Conservation (phyloP, 2,113 vertebrate species). For the Microtus montanus region DNA sequence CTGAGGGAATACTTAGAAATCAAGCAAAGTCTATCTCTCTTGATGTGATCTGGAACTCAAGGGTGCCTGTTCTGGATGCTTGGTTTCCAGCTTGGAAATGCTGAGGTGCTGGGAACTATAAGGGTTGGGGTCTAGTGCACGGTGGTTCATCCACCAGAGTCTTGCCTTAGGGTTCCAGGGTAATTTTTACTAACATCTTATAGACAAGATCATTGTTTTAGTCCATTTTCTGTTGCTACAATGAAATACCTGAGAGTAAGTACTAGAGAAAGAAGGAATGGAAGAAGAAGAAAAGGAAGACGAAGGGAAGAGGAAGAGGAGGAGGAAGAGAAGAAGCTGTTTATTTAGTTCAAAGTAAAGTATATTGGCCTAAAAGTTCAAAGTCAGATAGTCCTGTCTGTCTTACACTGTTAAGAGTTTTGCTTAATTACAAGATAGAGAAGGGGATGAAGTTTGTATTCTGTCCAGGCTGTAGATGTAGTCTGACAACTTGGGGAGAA, state of each 20-base stretch:
- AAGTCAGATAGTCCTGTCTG: background rate
- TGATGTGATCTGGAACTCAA: background rate
- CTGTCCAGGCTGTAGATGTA: background rate
- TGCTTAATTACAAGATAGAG: background rate
- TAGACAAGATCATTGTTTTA: background rate
- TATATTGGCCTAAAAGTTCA: background rate
- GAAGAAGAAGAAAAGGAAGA: background rate
- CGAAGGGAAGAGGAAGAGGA: background rate
- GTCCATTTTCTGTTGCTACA: background rate
- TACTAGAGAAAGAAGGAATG: background rate
- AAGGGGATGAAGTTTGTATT: background rate
- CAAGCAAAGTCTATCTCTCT: background rate
- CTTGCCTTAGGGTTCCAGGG: background rate
- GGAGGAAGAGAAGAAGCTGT: background rate
- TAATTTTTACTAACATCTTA: background rate
- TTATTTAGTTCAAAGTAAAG: conserved; percentile 2
- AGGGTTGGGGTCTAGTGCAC: background rate
- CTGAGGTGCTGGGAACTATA: background rate
- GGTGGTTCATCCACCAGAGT: background rate
- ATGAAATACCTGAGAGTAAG: background rate
- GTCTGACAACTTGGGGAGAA: background rate
- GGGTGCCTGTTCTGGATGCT: background rate
- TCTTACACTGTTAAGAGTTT: background rate
- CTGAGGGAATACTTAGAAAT: background rate
- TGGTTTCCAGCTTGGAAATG: background rate